A percentile compares a stretch with the other conserved stretches of the same genome.
These are phyloP conservation scores for Diabrotica balteata DNA, from an alignment of 2,888 invertebrate species.

Conservation along the genomic window DNA sequence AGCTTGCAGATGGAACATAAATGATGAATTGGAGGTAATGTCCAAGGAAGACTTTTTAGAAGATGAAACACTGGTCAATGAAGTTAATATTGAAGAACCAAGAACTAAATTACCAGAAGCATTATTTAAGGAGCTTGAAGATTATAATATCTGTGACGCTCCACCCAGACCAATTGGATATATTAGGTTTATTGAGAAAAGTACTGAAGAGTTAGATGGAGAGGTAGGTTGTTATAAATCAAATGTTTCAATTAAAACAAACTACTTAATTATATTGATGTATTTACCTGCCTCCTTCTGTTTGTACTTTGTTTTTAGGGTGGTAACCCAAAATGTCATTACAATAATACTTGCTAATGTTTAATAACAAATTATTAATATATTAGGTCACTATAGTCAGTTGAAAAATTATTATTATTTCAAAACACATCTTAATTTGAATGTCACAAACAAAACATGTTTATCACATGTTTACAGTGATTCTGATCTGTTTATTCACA, in stretches of 20 bases:
- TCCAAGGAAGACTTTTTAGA: constrained; percentile 69
- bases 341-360: too few relatives aligned
- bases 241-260: constrained; percentile 6
- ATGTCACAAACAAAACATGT: too few relatives aligned
- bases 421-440: too few relatives aligned
- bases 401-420: too few relatives aligned
- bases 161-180: constrained; percentile 87
- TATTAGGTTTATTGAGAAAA: constrained; percentile 93
- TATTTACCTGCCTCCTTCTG: too few relatives aligned
- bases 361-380: too few relatives aligned
- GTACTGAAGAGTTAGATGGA: constrained; percentile 92
- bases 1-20: constrained; percentile 61
- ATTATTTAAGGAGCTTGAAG: constrained; percentile 72
- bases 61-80: constrained; percentile 62
- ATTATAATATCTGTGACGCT: constrained; percentile 83
- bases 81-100: constrained; percentile 61
- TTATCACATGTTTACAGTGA: too few relatives aligned
- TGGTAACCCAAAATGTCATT: too few relatives aligned
- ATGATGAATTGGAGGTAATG: constrained; percentile 73
- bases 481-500: too few relatives aligned
- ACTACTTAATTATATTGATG: not conserved
- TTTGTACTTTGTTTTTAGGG: too few relatives aligned
- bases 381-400: too few relatives aligned
- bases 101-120: constrained; percentile 67
- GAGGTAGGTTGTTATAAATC: constrained; percentile 59